Base-by-base conservation (phyloP, 2,888 invertebrate genomes). In the Napeogenes sylphis region DNA sequence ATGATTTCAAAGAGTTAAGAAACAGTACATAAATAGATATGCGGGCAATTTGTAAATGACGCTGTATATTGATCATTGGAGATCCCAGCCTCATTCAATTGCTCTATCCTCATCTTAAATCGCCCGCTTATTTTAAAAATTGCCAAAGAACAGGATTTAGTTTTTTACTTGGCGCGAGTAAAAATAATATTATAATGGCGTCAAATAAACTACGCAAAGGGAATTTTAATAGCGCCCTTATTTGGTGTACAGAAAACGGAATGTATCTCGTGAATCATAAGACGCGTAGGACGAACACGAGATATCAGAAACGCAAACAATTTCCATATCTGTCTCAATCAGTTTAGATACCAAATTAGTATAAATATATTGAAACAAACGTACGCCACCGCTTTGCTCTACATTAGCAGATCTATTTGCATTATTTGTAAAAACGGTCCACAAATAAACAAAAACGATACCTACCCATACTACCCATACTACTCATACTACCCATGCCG, bases 151-250 rank as follows among this genome's bases (percentile, higher is more conserved):
- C 51, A 30, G 30, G 51, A 51, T 10, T 51, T 10, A 30, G 51
- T 51, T 51, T 51, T 51, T 51, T 42, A 42, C 10, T 42, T 30
- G 51, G 21, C 30, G 21, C 51, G 51, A 21, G 14, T 56, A 53
- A 61, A 58, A 64, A 64, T 54, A 33, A 35, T 62, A 67, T 67
- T 65, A 68, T 68, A 80, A 81, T 76, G 74, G 72, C 74, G 75
- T 78, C 76, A 78, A 80, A 77, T 74, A 75, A 75, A 76, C 72
- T 73, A 70, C 79, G 70, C 77, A 80, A 81, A 83, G 83, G 84
- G 81, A 77, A 82, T 78, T 76, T 77, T 85, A 85, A 84, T 84
- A 83, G 80, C 72, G 68, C 63, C 85, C 83, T 68, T 81, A 77
- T 82, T 72, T 63, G 85, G 84, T 61, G 61, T 73, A 77, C 70